Base-by-base conservation (phyloP, 2,113 vertebrate species). In the Morphnarchus princeps region DNA sequence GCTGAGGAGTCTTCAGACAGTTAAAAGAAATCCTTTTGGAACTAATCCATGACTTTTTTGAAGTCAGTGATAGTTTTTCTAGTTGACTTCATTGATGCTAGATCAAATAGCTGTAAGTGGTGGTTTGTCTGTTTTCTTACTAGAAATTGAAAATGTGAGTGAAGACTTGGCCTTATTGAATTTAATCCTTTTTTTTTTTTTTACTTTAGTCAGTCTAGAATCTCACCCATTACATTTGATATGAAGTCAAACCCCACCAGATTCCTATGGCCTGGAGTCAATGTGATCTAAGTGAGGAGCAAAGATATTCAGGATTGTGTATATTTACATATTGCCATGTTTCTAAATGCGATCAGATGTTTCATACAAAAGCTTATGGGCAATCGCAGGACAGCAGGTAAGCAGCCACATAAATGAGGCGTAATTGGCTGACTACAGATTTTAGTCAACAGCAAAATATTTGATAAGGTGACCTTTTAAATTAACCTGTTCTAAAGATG, bases 391-490 rank as follows among this genome's bases (percentile, higher is more conserved):
- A 78, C 31, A 92, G 32, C 47, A 94, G 45, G 29, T 81, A 88
- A 49, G 34, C 49, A 95, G 71, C 18, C 40, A 74, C 26, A 65
- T 57, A 83, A 96, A 87, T 58, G 29, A 90, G 88, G 31, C 25
- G 20, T 59, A 86, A 88, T 89, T 92, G 61, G 2, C 40, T 70
- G 42, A 66, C 81, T 79, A 38, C 76, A 87, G 65, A 88, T 95
- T 92, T 92, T 89, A 79, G 90, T 81, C 34, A 91, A 83, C n/a
- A 92, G 85, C 6, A 61, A 81, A 86, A 40, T 69, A 25, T 88
- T 80, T 89, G 52, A 94, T 93, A 94, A 97, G 25, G 55, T 89
- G 73, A 96, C 83, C 82, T 94, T 96, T 91, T 91, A 88, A 96
- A 95, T 94, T 92, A 96, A 82, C 50, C 45, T 45, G 28, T 29